phyloP scores from a whole-genome alignment of 2,888 invertebrate genomes.

The Homarus gammarus region DNA sequence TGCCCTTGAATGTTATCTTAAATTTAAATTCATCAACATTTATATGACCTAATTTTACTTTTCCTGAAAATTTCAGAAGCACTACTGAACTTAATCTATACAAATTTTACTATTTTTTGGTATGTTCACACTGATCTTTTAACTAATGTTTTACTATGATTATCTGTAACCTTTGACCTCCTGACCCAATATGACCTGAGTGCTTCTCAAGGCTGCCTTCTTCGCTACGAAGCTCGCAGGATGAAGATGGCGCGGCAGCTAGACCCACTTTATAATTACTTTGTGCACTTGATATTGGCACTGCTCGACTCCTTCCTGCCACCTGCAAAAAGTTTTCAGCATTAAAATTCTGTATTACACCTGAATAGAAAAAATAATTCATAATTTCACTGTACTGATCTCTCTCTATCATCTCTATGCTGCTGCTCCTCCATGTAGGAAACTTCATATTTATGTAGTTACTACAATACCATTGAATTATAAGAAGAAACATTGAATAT shows the following conservation, averaged over 20 bases:
- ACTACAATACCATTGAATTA: no score
- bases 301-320: conserved; percentile 65
- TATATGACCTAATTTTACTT: neutral
- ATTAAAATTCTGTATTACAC: neutral
- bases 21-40: neutral
- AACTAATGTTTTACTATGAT: conserved; percentile 2
- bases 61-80: neutral
- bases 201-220: conserved; percentile 54
- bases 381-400: neutral
- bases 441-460: no score
- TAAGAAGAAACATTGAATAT: no score
- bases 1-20: neutral
- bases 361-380: neutral
- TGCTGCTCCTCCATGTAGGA: no score
- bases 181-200: conserved; percentile 62
- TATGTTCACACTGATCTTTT: neutral
- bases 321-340: conserved; percentile 36
- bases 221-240: conserved; percentile 38
- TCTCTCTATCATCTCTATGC: no score
- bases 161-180: conserved; percentile 43
- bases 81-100: neutral
- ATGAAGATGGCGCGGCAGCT: conserved; percentile 54
- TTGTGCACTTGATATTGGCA: conserved; percentile 65
- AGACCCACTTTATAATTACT: conserved; percentile 54
- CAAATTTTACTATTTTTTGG: neutral